Conservation (phyloP, 2,113 vertebrate genomes). For the Chlamydotis undulata region DNA sequence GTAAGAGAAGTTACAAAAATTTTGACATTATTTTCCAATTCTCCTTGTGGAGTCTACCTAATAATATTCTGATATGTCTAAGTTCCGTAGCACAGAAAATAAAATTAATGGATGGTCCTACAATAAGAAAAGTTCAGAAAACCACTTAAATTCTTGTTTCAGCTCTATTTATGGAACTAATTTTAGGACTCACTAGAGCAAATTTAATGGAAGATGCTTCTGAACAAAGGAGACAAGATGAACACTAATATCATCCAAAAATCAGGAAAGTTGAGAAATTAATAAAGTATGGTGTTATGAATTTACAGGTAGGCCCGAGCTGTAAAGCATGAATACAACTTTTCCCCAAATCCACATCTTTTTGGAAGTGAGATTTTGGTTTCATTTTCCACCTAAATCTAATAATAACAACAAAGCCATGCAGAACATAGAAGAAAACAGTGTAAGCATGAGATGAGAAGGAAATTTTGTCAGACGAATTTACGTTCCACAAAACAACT, state of each 20-base stretch:
- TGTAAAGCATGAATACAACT: neutral
- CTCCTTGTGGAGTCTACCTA: neutral
- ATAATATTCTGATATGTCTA: neutral
- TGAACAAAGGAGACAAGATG: neutral
- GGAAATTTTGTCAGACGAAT: neutral
- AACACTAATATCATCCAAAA: neutral
- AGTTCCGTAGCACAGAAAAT: neutral
- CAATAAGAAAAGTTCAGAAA: neutral
- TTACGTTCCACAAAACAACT: neutral
- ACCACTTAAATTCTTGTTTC: neutral
- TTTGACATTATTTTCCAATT: neutral
- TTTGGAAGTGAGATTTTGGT: neutral
- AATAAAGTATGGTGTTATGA: neutral
- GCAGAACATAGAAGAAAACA: neutral
- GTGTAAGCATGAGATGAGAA: neutral
- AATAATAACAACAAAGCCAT: neutral
- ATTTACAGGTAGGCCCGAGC: neutral
- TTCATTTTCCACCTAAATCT: neutral
- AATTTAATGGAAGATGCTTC: neutral
- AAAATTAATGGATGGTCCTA: neutral
- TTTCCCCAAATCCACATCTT: neutral
- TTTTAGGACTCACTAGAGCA: neutral
- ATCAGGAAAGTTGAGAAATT: neutral
- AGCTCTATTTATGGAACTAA: neutral
- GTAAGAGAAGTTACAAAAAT: neutral